These are phyloP conservation scores for Leucoraja erinaceus DNA, from an alignment of 2,113 vertebrate species.

Conservation along the genomic window DNA sequence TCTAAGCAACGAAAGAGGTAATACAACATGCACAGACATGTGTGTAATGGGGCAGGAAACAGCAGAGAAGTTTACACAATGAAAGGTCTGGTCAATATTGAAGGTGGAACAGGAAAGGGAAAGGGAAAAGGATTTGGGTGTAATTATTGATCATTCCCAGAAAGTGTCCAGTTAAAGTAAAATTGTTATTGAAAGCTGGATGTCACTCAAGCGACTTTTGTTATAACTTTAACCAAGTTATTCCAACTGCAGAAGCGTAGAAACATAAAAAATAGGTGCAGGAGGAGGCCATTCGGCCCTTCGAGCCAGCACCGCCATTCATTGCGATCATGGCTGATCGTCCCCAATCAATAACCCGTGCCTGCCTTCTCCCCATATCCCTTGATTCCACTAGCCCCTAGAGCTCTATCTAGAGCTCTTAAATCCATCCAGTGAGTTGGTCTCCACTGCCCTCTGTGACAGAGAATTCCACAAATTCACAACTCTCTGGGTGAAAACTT, in stretches of 20 bases:
- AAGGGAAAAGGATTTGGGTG: constrained; percentile 27
- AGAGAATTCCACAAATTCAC: too few relatives aligned
- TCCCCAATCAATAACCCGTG: too few relatives aligned
- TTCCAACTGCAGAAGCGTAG: background rate
- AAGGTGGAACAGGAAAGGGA: constrained; percentile 22
- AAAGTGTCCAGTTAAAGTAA: background rate
- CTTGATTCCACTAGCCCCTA: too few relatives aligned
- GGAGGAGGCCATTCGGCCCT: too few relatives aligned
- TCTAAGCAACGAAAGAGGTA: background rate
- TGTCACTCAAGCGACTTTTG: background rate
- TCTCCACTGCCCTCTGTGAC: too few relatives aligned
- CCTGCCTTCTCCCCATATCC: too few relatives aligned
- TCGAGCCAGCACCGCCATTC: too few relatives aligned
- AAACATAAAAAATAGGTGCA: too few relatives aligned
- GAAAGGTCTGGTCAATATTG: background rate
- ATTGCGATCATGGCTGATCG: too few relatives aligned
- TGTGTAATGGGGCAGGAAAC: background rate
- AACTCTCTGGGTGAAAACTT: too few relatives aligned
- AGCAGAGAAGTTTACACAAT: background rate
- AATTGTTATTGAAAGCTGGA: background rate
- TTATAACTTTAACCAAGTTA: background rate
- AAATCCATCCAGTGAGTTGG: too few relatives aligned
- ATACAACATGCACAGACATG: background rate
- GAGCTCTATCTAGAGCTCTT: too few relatives aligned
- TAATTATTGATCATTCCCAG: constrained; percentile 17